phyloP scores from a whole-genome alignment of 2,888 invertebrate species.

The Drosophila picticornis region DNA sequence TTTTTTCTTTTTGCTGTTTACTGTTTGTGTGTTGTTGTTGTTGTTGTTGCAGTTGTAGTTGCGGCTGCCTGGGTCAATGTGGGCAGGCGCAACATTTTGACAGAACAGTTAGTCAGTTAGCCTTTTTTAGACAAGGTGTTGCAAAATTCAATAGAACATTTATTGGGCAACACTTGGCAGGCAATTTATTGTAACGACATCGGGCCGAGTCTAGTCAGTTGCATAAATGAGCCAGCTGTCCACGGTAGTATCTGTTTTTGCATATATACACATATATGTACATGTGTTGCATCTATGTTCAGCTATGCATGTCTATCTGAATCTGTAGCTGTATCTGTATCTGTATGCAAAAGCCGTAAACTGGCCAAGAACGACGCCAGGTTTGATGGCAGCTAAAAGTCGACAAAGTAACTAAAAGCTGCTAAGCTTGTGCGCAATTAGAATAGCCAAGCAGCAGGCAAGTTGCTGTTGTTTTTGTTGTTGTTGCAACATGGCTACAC shows the following conservation, averaged over 20 bases:
- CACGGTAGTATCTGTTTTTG: constrained; percentile 18
- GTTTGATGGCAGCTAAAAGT: constrained; percentile 77
- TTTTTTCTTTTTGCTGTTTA: constrained; percentile 8
- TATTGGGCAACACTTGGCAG: constrained; percentile 71
- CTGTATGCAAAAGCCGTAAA: constrained; percentile 58
- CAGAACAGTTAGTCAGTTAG: constrained; percentile 79
- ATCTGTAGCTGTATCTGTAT: constrained; percentile 19
- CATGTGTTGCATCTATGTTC: constrained; percentile 32
- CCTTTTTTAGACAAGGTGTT: constrained; percentile 73
- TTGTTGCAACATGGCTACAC: constrained; percentile 72
- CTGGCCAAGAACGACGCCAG: constrained; percentile 56
- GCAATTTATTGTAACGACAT: constrained; percentile 67
- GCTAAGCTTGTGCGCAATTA: constrained; percentile 81
- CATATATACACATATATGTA: neutral
- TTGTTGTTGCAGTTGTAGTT: constrained; percentile 7
- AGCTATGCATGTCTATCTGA: constrained; percentile 13
- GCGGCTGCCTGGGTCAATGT: constrained; percentile 42
- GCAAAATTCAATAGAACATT: constrained; percentile 76
- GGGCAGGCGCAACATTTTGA: constrained; percentile 74
- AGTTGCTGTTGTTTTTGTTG: constrained; percentile 38
- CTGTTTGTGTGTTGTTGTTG: constrained; percentile 6
- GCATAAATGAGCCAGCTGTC: constrained; percentile 69
- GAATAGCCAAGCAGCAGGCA: constrained; percentile 60
- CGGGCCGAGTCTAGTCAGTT: constrained; percentile 45
- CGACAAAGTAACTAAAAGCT: constrained; percentile 79